Conservation (phyloP, 2,113 vertebrate species). For the Speoplatyrhinus poulsoni region DNA sequence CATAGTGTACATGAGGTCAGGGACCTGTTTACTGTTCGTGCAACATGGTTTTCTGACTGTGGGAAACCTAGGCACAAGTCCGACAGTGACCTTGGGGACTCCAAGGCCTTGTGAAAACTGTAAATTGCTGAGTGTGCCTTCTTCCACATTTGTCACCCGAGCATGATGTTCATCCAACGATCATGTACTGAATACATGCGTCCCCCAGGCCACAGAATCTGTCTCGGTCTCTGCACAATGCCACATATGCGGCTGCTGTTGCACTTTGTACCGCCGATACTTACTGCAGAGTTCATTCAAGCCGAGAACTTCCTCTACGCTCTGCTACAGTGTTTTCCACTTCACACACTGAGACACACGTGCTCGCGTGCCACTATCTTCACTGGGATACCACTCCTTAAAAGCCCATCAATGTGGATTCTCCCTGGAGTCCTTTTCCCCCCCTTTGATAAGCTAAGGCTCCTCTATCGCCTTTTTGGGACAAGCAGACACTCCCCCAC, state of each 20-base stretch:
- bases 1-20: neutral
- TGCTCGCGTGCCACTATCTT: conserved; percentile 35
- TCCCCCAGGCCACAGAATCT: conserved; percentile 30
- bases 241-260: conserved; percentile 32
- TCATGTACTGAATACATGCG: conserved; percentile 29
- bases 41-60: neutral
- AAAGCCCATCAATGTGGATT: conserved; percentile 46
- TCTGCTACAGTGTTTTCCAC: conserved; percentile 23
- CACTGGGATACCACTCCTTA: conserved; percentile 42
- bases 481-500: conserved; percentile 15
- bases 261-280: conserved; percentile 30
- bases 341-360: neutral
- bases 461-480: conserved; percentile 49
- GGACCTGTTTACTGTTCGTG: neutral
- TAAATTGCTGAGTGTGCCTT: conserved; percentile 15
- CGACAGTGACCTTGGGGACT: conserved; percentile 11
- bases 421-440: conserved; percentile 11
- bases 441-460: conserved; percentile 34
- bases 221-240: conserved; percentile 25
- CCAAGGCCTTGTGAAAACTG: conserved; percentile 22
- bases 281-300: conserved; percentile 13
- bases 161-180: conserved; percentile 26
- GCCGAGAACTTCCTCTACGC: conserved; percentile 10
- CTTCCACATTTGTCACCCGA: conserved; percentile 31
- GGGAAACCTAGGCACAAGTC: neutral